Conservation (phyloP, 2,797 vertebrate genomes). For the Leontocebus nigricollis region DNA sequence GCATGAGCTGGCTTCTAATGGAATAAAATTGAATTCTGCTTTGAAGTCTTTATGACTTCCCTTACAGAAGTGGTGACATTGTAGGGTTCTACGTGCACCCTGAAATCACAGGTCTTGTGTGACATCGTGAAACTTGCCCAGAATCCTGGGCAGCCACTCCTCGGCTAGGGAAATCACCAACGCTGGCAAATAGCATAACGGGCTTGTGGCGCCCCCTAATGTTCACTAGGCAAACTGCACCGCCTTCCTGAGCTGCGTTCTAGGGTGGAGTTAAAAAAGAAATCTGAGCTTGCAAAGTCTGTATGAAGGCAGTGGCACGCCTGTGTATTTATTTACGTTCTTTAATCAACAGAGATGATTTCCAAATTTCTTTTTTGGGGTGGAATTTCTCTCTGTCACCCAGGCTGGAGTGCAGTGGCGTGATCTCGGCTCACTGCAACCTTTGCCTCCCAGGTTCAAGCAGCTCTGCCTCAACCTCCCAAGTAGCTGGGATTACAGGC, state of each 20-base stretch:
- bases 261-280: neutral
- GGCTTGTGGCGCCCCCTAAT: slow-evolving; percentile 34
- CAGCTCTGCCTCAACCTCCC: too few species aligned
- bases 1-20: neutral
- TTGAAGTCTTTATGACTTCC: neutral
- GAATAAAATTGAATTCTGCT: slow-evolving; percentile 2
- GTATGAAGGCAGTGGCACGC: neutral
- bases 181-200: neutral
- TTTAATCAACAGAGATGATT: neutral
- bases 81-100: neutral
- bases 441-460: too few species aligned
- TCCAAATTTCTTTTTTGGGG: neutral
- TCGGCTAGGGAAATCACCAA: neutral
- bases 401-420: too few species aligned
- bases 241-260: neutral
- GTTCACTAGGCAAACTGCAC: slow-evolving; percentile 26
- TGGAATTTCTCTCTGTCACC: too few species aligned
- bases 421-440: too few species aligned
- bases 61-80: neutral
- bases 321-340: neutral
- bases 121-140: neutral
- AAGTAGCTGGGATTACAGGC: too few species aligned
- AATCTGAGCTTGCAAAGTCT: too few species aligned
- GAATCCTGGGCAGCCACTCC: neutral
- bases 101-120: neutral